Percentiles rank a stretch among this genome's conserved stretches.
Evolutionary conservation across 1,140 invertebrate genomes (phyloP).

Genomic region (Philotrypesis tridentata): DNA sequence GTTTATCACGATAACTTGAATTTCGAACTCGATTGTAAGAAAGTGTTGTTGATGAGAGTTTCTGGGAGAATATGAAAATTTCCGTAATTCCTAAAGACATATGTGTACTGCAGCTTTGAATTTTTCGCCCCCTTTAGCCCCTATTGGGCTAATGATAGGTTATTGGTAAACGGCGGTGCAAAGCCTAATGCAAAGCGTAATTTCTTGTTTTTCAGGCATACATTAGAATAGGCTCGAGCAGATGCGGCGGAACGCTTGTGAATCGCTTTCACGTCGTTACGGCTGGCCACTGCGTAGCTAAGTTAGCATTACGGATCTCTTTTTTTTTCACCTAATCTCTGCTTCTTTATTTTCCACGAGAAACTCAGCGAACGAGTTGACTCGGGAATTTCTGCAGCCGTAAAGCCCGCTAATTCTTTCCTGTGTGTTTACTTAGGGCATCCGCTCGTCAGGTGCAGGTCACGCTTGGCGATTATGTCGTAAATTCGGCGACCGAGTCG

Average conservation of each 20-base stretch:
- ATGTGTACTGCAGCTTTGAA: too few relatives aligned
- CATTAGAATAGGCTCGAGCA: conserved; percentile 90
- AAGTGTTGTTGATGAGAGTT: too few relatives aligned
- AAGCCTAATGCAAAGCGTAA: not conserved
- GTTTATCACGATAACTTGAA: too few relatives aligned
- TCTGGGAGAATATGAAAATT: too few relatives aligned
- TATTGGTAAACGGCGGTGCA: too few relatives aligned
- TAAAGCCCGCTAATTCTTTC: conserved; percentile 10
- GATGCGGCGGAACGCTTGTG: conserved; percentile 95
- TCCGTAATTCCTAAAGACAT: too few relatives aligned
- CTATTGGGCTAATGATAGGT: too few relatives aligned
- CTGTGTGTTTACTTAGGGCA: conserved; percentile 75
- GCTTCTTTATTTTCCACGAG: not conserved
- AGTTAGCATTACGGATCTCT: conserved; percentile 71
- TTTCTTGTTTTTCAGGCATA: conserved; percentile 81
- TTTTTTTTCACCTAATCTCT: not conserved
- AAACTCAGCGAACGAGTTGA: not conserved
- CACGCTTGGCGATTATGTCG: conserved; percentile 94
- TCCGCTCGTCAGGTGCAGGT: conserved; percentile 92
- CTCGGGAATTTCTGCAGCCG: not conserved
- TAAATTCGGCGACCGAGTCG: conserved; percentile 93
- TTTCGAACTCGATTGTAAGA: too few relatives aligned
- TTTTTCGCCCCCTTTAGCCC: too few relatives aligned
- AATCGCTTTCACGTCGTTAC: conserved; percentile 95
- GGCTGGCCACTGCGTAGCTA: conserved; percentile 96